These are phyloP conservation scores for Peromyscus leucopus DNA, from an alignment of 2,113 vertebrate genomes.

Conservation along the genomic window DNA sequence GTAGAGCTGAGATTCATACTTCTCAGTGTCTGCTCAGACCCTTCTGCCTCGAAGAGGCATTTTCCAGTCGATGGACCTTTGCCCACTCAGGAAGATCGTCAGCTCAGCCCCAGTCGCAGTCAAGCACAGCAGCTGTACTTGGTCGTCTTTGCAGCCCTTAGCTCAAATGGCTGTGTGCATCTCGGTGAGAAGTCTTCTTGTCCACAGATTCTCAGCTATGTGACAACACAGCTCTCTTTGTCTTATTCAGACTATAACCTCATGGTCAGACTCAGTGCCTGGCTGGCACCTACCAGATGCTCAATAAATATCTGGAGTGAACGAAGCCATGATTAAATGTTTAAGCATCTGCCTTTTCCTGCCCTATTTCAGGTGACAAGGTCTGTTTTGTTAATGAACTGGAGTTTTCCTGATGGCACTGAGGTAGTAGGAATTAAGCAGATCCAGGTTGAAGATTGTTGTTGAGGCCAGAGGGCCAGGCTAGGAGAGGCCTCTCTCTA, in stretches of 20 bases:
- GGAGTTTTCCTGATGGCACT: background rate
- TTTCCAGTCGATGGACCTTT: background rate
- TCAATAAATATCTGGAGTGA: constrained; percentile 27
- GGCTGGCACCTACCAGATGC: constrained; percentile 9
- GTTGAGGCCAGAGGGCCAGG: background rate
- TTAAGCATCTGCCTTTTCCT: background rate
- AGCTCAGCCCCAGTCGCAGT: background rate
- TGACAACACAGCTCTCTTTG: background rate
- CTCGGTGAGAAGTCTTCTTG: background rate
- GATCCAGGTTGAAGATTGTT: background rate
- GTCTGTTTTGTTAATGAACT: background rate
- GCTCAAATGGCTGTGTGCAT: background rate
- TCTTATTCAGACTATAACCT: background rate
- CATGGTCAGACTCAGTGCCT: background rate
- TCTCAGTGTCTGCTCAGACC: background rate
- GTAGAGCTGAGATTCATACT: background rate
- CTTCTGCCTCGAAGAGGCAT: background rate
- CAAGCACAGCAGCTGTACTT: background rate
- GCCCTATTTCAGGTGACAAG: background rate
- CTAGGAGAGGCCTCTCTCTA: background rate
- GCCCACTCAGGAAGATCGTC: background rate
- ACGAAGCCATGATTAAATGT: background rate
- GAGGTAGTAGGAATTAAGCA: constrained; percentile 1
- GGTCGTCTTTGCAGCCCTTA: background rate
- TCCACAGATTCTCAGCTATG: background rate